Base-by-base conservation (phyloP, 2,888 invertebrate genomes). In the Synanthedon andrenaeformis region DNA sequence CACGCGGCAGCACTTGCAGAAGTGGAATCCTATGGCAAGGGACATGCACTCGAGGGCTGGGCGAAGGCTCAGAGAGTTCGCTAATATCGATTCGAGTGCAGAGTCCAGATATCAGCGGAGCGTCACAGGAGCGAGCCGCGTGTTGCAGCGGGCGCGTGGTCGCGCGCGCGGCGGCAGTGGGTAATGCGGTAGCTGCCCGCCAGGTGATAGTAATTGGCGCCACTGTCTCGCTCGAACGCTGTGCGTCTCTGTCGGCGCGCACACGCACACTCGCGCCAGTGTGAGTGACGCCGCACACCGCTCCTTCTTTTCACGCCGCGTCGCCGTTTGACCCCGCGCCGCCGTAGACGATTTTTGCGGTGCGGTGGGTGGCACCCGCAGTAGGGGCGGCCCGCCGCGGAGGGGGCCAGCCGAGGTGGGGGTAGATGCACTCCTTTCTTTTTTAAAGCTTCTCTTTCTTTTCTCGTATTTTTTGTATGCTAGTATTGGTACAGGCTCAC, bases 181-280 rank as follows among this genome's bases (percentile, higher is more conserved):
- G 84, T 88, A 89, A 89, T 89, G 89, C 89, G 90, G 90, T 90
- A 90, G 90, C 89, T 86, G 89, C 82, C 82, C 85, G 88, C 87
- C 87, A 86, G 85, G 87, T 89, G 89, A 89, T 87, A 89, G 89
- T 89, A 89, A 89, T 89, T 89, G 89, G 88, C 87, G 83, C 82
- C 80, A 84, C 88, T 81, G 88, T 90, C 90, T 83, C 72, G 71
- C 75, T 79, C 75, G 79, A 70, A 72, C 81, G 69, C 78, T 77
- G 76, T 67, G 82, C 87, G 88, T 89, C 90, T 88, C 76, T 73
- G 76, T 84, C 84, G 72, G 73, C 79, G 79, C 81, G 81, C 82
- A 81, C 83, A 81, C 83, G 78, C 82, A 78, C 82, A 69, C 73
- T 69, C 68, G 62, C 61, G 50, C 55, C 60, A 67, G 77, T 80